Base-by-base conservation (phyloP, 2,113 vertebrate genomes). In the Ondatra zibethicus region DNA sequence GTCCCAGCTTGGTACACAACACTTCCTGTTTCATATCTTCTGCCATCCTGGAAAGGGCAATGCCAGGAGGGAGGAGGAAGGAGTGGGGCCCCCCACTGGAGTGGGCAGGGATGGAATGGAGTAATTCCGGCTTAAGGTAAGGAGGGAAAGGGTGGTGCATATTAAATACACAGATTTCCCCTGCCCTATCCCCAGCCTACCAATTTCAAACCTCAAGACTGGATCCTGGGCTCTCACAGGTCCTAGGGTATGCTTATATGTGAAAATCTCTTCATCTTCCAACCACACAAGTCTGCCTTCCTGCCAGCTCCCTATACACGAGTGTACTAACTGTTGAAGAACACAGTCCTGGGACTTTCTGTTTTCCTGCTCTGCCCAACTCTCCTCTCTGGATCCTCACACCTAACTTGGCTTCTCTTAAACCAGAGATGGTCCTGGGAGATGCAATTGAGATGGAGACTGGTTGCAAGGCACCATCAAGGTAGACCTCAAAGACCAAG, bases 71-170 rank as follows among this genome's bases (percentile, higher is more conserved):
- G 25, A 16, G 2, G 75, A 87, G 23, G 39, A 31, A 27, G 25
- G 63, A 73, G 39, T 58, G 16, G 42, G 19, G 0, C 1, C 1
- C 1, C 1, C 23, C 7, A 10, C 27, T 4, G 2, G 39, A 17
- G n/a, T 68, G 14, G 72, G 25, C 61, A 23, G 47, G 23, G 8
- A 3, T 66, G 9, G 7, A 85, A 33, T 55, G 21, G 47, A 42
- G 16, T n/a, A 23, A 88, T 39, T 58, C n/a, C 73, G 52, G 3
- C 3, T 27, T 4, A 42, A 45, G 25, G 13, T 3, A 10, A 16
- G 29, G 6, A 29, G 3, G 52, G 14, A 42, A 14, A 13, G 14
- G 14, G 5, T 0, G 4, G 9, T 21, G 7, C 65, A 1, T 72
- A 8, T 47, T 36, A 81, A 72, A 47, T 5, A 27, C 3, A 78